Base-by-base conservation (phyloP, 2,113 vertebrate species). In the Ivindomyrus marchei region DNA sequence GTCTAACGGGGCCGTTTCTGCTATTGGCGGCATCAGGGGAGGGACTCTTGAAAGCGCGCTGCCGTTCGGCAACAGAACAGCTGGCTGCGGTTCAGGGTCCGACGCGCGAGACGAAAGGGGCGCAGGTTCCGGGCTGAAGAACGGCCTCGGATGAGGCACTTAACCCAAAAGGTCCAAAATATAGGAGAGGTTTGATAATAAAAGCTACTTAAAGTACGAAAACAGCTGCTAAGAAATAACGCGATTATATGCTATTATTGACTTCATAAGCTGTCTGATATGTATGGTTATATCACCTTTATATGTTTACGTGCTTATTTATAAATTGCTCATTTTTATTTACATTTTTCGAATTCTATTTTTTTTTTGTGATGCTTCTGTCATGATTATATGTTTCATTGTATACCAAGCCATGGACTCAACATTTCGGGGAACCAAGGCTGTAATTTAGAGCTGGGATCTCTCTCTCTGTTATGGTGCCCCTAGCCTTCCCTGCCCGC, bases 1-100 rank as follows among this genome's bases (percentile, higher is more conserved):
- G 83, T 85, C 83, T 47, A 47, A 47, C 24, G 9, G 58, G 88
- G 56, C 56, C 62, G 58, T 70, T n/a, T 88, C 56, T 88, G 88
- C 88, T 24, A 45, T 47, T 70, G 83, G 83, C 21, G 39, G 21
- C 21, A 47, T 85, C 74, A 47, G 45, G 45, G 39, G 83, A 85
- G 83, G 17, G 83, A 47, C 83, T 47, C 39, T 46, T 31, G 21
- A 11, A 84, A 84, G 45, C 39, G 36, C 80, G 46, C 83, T 46
- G 39, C 42, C 24, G 83, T n/a, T 24, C 42, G 5, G 83, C 83
- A 47, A 46, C 74, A 80, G n/a, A 39, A 85, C 83, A 85, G 83
- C 42, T 85, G 83, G 83, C 42, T 24, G 36, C 19, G 83, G 21
- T 85, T 85, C 45, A 47, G 24, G 45, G 83, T 46, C 21, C 46